A percentile compares a stretch with the other conserved stretches of the same genome.
Conservation (phyloP, 1,140 invertebrate species). For the Aleiodes sp. region DNA sequence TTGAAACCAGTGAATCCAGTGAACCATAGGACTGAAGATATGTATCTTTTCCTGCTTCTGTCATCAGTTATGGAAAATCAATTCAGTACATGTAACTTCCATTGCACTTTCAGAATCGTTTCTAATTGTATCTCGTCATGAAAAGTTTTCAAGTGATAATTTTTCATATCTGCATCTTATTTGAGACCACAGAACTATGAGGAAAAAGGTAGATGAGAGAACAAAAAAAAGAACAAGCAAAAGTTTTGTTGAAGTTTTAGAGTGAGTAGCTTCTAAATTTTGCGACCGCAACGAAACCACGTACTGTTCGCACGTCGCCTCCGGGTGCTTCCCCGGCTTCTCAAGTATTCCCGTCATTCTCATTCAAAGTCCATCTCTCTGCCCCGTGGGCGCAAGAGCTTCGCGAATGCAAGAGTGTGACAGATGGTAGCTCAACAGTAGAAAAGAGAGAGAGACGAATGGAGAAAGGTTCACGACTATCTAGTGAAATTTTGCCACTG, state of each 20-base stretch:
- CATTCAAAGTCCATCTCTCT: constrained; percentile 34
- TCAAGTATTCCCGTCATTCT: constrained; percentile 26
- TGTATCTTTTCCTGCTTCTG: no score
- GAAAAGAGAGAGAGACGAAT: background rate
- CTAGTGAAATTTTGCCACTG: background rate
- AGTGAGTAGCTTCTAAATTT: constrained; percentile 23
- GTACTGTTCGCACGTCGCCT: constrained; percentile 7
- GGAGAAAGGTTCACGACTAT: background rate
- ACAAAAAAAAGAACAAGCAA: constrained; percentile 1
- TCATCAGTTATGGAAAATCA: no score
- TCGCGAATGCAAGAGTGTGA: background rate
- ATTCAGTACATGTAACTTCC: no score
- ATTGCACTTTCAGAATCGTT: background rate
- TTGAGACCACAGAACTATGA: background rate
- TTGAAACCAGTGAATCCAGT: no score
- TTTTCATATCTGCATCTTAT: constrained; percentile 11
- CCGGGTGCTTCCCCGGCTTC: constrained; percentile 5
- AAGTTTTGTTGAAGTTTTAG: constrained; percentile 8
- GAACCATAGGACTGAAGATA: no score
- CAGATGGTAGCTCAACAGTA: background rate
- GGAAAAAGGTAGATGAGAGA: background rate
- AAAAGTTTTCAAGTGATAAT: background rate
- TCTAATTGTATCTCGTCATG: background rate
- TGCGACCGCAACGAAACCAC: constrained; percentile 13
- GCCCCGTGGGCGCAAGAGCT: background rate